Percentiles rank a stretch among this genome's conserved stretches.
Evolutionary conservation across 2,888 invertebrate genomes (phyloP).

Genomic region (Drosophila prolongata): DNA sequence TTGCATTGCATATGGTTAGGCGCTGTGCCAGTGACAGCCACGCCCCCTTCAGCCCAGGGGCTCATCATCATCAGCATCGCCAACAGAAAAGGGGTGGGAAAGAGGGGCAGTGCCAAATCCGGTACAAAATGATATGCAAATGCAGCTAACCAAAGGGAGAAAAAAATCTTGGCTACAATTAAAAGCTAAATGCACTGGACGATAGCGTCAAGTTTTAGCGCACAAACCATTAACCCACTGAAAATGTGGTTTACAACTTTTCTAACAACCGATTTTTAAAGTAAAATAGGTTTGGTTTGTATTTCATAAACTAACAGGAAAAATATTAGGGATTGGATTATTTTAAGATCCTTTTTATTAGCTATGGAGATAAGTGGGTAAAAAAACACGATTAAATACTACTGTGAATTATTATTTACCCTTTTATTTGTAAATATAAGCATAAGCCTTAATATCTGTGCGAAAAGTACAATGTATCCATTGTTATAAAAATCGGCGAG

Average conservation of each 20-base stretch:
- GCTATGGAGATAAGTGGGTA: too few species aligned
- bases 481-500: too few species aligned
- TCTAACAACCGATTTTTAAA: neutral
- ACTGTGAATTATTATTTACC: too few species aligned
- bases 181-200: conserved; percentile 72
- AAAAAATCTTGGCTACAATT: conserved; percentile 65
- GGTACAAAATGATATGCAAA: conserved; percentile 73
- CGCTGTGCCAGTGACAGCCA: conserved; percentile 65
- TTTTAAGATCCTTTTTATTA: too few species aligned
- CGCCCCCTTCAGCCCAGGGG: conserved; percentile 25
- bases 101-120: conserved; percentile 39
- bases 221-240: conserved; percentile 58
- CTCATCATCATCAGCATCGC: conserved; percentile 38
- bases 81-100: neutral
- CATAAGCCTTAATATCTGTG: too few species aligned
- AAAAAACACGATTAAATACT: too few species aligned
- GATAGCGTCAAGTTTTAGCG: conserved; percentile 58
- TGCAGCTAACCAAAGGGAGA: conserved; percentile 44
- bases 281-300: neutral
- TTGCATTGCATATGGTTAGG: conserved; percentile 76
- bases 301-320: too few species aligned
- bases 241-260: neutral
- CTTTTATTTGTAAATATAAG: too few species aligned
- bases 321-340: too few species aligned
- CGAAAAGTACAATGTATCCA: too few species aligned